Evolutionary conservation across 1,140 invertebrate genomes (phyloP).

Genomic region (Dufourea novaeangliae): DNA sequence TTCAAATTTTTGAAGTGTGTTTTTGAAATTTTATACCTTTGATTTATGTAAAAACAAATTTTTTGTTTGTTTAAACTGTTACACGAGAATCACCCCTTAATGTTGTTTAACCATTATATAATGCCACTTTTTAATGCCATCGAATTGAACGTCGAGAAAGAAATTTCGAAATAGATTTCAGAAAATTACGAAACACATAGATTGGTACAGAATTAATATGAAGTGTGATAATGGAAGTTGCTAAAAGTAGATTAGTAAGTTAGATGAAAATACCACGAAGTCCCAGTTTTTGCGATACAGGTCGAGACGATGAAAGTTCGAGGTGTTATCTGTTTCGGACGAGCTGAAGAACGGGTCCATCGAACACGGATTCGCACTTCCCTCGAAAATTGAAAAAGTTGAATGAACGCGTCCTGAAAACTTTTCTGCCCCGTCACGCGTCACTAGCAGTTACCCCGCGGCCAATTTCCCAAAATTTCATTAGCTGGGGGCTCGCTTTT

Average conservation of each 20-base stretch:
- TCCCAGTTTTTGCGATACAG: background rate
- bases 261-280: background rate
- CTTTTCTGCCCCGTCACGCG: background rate
- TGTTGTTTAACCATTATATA: too few relatives aligned
- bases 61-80: too few relatives aligned
- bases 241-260: too few relatives aligned
- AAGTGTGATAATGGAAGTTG: background rate
- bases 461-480: constrained; percentile 31
- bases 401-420: constrained; percentile 36
- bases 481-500: background rate
- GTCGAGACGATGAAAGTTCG: constrained; percentile 28
- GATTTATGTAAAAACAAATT: too few relatives aligned
- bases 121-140: too few relatives aligned
- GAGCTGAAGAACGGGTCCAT: constrained; percentile 4
- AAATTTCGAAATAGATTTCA: too few relatives aligned
- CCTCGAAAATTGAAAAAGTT: constrained; percentile 50
- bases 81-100: too few relatives aligned
- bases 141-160: too few relatives aligned
- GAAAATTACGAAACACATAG: too few relatives aligned
- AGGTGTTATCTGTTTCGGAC: constrained; percentile 15
- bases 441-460: background rate
- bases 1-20: too few relatives aligned
- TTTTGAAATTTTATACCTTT: too few relatives aligned
- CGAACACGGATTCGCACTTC: constrained; percentile 36
- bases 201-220: too few relatives aligned